Evolutionary conservation across 1,140 invertebrate species (phyloP).

Genomic region (Palaemon carinicauda): DNA sequence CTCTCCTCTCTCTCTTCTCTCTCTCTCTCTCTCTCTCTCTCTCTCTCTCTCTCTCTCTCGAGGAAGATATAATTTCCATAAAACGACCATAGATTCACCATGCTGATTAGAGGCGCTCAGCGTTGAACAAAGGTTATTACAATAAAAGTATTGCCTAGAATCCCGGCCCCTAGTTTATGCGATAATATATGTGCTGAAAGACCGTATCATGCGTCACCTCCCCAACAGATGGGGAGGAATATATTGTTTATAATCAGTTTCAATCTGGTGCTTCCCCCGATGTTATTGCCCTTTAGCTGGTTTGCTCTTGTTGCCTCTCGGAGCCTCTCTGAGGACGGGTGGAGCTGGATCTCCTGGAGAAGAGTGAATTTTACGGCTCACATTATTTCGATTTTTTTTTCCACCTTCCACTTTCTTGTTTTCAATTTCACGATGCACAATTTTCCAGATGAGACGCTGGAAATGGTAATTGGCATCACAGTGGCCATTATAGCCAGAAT

Average conservation of each 20-base stretch:
- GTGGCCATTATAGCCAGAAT: too few species aligned
- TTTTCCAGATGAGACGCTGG: too few species aligned
- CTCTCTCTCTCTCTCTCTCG: constrained; percentile 24
- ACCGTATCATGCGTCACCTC: constrained; percentile 40
- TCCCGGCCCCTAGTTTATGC: constrained; percentile 44
- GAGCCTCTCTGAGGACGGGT: background rate
- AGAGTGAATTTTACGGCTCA: background rate
- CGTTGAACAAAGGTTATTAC: constrained; percentile 52
- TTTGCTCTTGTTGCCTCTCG: constrained; percentile 18
- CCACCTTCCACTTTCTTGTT: background rate
- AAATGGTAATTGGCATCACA: too few species aligned
- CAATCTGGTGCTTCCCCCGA: constrained; percentile 40
- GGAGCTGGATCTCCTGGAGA: constrained; percentile 7
- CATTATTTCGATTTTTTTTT: background rate
- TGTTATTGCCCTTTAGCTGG: background rate
- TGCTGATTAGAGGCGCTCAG: constrained; percentile 43
- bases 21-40: too few species aligned
- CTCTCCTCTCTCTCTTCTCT: background rate
- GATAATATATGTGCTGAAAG: constrained; percentile 52
- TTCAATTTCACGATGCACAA: too few species aligned
- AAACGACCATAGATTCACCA: constrained; percentile 52
- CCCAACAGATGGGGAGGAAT: constrained; percentile 41
- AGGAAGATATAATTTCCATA: constrained; percentile 57
- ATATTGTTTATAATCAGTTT: constrained; percentile 50
- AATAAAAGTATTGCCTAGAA: constrained; percentile 45